These are phyloP conservation scores for Scleropages formosus DNA, from an alignment of 2,797 vertebrate genomes.

Conservation along the genomic window DNA sequence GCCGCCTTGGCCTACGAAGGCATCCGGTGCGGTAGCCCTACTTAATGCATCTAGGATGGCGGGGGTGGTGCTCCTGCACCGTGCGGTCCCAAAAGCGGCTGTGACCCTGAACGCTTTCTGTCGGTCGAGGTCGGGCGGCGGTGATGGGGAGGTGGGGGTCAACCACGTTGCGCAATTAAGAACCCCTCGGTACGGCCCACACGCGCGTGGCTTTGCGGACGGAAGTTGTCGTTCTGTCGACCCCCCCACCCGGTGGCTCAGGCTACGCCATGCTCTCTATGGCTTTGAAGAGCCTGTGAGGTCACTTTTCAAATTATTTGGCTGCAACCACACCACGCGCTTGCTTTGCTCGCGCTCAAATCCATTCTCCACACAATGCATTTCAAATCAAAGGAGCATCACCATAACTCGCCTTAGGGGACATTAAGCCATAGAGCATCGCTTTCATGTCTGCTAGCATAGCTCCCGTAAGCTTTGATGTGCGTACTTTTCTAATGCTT, in stretches of 20 bases:
- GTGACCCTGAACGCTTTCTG: too few relatives aligned
- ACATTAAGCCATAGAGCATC: constrained; percentile 76
- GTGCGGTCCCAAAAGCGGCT: too few relatives aligned
- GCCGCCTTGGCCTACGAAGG: too few relatives aligned
- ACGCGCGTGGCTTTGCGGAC: too few relatives aligned
- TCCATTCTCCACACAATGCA: constrained; percentile 79
- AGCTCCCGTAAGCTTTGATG: constrained; percentile 76
- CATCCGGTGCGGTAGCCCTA: too few relatives aligned
- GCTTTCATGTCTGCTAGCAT: constrained; percentile 78
- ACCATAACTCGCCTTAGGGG: constrained; percentile 74
- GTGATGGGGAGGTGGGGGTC: too few relatives aligned
- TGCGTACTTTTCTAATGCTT: constrained; percentile 72
- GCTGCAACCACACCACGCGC: constrained; percentile 57
- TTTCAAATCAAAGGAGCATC: constrained; percentile 77
- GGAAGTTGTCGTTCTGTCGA: constrained; percentile 47
- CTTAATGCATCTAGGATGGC: too few relatives aligned
- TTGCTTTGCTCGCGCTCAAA: constrained; percentile 64
- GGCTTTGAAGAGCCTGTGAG: constrained; percentile 75
- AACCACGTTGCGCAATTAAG: too few relatives aligned
- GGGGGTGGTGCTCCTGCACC: too few relatives aligned
- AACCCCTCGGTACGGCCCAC: too few relatives aligned
- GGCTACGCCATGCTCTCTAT: constrained; percentile 56
- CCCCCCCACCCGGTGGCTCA: constrained; percentile 47
- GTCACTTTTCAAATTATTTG: constrained; percentile 75
- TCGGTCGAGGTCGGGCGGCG: too few relatives aligned